These are phyloP conservation scores for Galbula dea DNA, from an alignment of 2,113 vertebrate species.

Conservation along the genomic window DNA sequence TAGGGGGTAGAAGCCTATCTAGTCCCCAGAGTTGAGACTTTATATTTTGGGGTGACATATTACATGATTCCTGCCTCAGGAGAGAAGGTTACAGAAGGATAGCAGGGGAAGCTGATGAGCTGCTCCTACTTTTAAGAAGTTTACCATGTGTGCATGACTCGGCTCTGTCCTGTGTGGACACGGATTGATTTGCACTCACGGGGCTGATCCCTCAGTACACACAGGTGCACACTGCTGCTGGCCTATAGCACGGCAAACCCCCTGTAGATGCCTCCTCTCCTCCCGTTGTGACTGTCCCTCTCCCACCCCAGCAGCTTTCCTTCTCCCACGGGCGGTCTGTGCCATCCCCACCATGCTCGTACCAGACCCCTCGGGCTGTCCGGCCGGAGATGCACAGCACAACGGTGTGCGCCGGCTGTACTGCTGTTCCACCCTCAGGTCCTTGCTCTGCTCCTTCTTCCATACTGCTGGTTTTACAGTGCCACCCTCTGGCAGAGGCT, in stretches of 20 bases:
- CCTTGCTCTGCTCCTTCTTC: neutral
- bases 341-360: accelerated
- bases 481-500: slow-evolving; percentile 49
- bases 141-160: neutral
- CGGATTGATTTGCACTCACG: accelerated
- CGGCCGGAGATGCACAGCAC: neutral
- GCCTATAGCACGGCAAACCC: neutral
- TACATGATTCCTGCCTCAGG: accelerated
- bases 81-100: neutral
- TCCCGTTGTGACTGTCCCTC: neutral
- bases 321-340: neutral
- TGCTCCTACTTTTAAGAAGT: neutral
- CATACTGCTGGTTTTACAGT: slow-evolving; percentile 30
- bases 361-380: accelerated
- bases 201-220: neutral
- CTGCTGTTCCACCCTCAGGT: neutral
- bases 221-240: neutral
- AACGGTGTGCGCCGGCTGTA: neutral
- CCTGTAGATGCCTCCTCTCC: neutral
- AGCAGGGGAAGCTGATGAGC: neutral
- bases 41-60: neutral
- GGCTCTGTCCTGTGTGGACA: neutral
- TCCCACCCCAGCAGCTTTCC: neutral
- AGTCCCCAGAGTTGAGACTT: neutral
- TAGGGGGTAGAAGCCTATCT: neutral